Evolutionary conservation across 2,113 vertebrate species (phyloP).

Genomic region (Atlantisia rogersi): DNA sequence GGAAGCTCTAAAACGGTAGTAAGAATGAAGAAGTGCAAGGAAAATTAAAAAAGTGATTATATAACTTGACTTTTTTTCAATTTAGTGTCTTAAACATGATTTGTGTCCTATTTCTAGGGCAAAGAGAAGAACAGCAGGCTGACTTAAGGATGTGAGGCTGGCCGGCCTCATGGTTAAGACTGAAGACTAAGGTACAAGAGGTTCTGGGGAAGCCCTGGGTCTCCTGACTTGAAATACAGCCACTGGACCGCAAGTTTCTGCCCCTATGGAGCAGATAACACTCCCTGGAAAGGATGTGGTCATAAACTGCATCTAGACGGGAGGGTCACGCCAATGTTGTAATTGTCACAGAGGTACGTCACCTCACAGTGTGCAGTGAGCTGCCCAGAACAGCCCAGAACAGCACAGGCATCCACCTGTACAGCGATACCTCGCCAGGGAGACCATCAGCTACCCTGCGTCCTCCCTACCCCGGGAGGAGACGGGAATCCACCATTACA

Average conservation of each 20-base stretch:
- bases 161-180: neutral
- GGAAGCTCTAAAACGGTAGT: neutral
- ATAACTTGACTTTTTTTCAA: neutral
- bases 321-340: neutral
- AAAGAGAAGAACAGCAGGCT: neutral
- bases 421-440: neutral
- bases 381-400: neutral
- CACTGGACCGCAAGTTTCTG: neutral
- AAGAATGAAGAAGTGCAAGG: neutral
- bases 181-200: neutral
- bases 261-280: neutral
- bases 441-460: neutral
- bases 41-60: neutral
- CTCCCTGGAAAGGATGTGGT: neutral
- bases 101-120: neutral
- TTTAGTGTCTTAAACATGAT: neutral
- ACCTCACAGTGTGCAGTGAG: rapidly evolving
- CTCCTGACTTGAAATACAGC: neutral
- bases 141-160: neutral
- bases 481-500: neutral
- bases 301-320: neutral
- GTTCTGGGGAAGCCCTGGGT: neutral
- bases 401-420: neutral
- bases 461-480: neutral
- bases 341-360: neutral